Percentiles rank a stretch among this genome's conserved stretches.
Evolutionary conservation across 2,113 vertebrate genomes (phyloP).

Genomic region (Telmatochromis brichardi): DNA sequence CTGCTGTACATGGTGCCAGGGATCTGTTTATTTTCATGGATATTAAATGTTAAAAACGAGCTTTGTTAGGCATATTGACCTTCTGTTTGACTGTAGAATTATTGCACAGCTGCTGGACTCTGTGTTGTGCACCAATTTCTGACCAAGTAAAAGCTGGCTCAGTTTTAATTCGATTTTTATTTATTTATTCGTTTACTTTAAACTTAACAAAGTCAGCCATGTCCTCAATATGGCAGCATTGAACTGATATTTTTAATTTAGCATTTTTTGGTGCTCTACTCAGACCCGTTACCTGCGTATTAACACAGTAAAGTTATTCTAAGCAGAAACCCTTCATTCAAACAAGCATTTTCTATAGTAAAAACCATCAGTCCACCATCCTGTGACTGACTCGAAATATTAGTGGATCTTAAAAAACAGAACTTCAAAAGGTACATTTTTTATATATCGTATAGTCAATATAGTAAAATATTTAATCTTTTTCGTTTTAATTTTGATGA

Average conservation of each 20-base stretch:
- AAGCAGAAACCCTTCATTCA: not conserved
- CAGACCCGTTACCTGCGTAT: not conserved
- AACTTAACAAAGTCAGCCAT: not conserved
- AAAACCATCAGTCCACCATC: not conserved
- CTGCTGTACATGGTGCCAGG: not conserved
- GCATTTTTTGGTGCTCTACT: accelerated
- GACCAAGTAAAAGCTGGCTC: not conserved
- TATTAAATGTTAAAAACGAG: not conserved
- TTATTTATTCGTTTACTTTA: not conserved
- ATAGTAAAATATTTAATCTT: not conserved
- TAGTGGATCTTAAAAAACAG: not conserved
- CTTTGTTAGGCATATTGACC: not conserved
- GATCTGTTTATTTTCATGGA: not conserved
- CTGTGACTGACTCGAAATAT: not conserved
- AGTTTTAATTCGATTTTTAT: not conserved
- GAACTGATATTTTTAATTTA: not conserved
- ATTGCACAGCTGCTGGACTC: not conserved
- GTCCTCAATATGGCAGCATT: not conserved
- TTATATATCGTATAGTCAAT: not conserved
- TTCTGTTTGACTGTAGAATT: not conserved
- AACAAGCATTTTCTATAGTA: not conserved
- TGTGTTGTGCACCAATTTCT: not conserved
- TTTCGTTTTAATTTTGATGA: accelerated
- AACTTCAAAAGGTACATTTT: not conserved
- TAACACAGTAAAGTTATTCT: not conserved